Percentiles rank a stretch among this genome's conserved stretches.
These are phyloP conservation scores for Stenopsyche tienmushanensis DNA, from an alignment of 1,140 invertebrate genomes.

Conservation along the genomic window DNA sequence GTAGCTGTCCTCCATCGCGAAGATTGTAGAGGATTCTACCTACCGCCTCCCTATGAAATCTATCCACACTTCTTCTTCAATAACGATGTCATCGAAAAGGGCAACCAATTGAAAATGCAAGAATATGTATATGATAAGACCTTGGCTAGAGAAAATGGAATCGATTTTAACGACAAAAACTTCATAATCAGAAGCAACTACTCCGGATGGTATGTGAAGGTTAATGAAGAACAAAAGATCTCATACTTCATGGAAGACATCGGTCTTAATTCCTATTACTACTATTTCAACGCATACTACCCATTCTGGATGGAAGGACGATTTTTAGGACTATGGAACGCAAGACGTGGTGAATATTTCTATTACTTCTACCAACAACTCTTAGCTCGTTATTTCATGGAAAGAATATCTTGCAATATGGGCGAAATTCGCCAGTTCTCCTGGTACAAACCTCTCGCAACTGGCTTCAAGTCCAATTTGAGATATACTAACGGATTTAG, in stretches of 20 bases:
- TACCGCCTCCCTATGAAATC: slow-evolving; percentile 65
- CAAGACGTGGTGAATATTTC: slow-evolving; percentile 58
- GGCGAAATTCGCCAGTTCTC: slow-evolving; percentile 56
- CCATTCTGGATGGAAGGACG: slow-evolving; percentile 55
- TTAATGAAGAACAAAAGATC: slow-evolving; percentile 60
- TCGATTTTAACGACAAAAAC: slow-evolving; percentile 50
- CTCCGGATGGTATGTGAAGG: slow-evolving; percentile 53
- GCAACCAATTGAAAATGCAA: slow-evolving; percentile 61
- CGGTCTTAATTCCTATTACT: slow-evolving; percentile 61
- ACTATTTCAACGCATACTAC: slow-evolving; percentile 56
- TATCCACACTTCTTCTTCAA: slow-evolving; percentile 64
- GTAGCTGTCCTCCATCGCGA: slow-evolving; percentile 60
- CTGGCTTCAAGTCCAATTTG: slow-evolving; percentile 63
- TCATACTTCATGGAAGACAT: slow-evolving; percentile 63
- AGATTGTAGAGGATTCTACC: slow-evolving; percentile 58
- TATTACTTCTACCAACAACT: slow-evolving; percentile 58
- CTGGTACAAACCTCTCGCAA: slow-evolving; percentile 54
- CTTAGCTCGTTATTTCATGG: slow-evolving; percentile 61
- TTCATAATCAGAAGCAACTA: slow-evolving; percentile 54
- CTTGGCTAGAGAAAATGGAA: slow-evolving; percentile 47
- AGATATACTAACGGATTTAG: slow-evolving; percentile 63
- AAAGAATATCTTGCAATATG: slow-evolving; percentile 59
- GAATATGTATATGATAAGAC: slow-evolving; percentile 43
- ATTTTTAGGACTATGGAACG: slow-evolving; percentile 46
- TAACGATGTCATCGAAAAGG: slow-evolving; percentile 57